phyloP scores from a whole-genome alignment of 2,888 invertebrate species.

The Pollenia angustigena region DNA sequence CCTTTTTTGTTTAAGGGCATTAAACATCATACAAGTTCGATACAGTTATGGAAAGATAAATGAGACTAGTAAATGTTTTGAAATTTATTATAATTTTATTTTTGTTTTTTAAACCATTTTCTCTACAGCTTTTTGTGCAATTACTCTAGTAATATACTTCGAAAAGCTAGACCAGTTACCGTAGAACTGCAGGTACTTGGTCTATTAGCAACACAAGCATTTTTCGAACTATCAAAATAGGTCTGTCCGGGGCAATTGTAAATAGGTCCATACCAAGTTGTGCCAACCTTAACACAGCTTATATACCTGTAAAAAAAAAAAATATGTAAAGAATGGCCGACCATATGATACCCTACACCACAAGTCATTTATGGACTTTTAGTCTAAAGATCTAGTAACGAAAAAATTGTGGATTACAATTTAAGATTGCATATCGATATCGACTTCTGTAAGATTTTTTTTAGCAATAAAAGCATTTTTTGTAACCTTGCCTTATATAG shows the following conservation, averaged over 20 bases:
- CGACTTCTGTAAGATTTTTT: too few relatives aligned
- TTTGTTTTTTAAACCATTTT: too few relatives aligned
- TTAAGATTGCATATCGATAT: too few relatives aligned
- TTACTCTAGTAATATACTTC: conserved; percentile 49
- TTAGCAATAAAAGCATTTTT: too few relatives aligned
- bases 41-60: conserved; percentile 5
- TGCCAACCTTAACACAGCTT: conserved; percentile 22
- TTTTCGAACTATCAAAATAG: conserved; percentile 54
- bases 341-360: too few relatives aligned
- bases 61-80: background rate
- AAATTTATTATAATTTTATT: background rate
- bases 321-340: too few relatives aligned
- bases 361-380: too few relatives aligned
- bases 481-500: too few relatives aligned
- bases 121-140: too few relatives aligned
- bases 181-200: conserved; percentile 37
- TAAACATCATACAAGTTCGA: conserved; percentile 33
- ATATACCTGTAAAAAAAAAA: conserved; percentile 47
- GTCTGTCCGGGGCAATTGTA: conserved; percentile 63
- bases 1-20: background rate
- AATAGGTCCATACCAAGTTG: conserved; percentile 63
- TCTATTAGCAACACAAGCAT: background rate
- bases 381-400: too few relatives aligned
- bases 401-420: too few relatives aligned
- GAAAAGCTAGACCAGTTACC: conserved; percentile 27